Evolutionary conservation across 2,797 vertebrate species (phyloP).

Genomic region (Lutjanus campechanus): DNA sequence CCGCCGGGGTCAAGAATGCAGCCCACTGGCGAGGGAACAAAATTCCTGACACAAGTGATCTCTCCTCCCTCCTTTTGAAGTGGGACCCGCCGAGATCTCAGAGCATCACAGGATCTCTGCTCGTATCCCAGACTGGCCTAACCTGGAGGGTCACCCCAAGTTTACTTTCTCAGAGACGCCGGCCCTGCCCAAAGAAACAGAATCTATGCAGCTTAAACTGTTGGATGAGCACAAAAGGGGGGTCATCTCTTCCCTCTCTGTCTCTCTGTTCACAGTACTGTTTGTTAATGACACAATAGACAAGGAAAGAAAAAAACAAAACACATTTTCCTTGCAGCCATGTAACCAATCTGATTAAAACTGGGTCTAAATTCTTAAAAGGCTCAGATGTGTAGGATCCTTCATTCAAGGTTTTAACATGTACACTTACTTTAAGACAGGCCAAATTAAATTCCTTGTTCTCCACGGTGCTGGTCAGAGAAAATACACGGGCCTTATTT

Average conservation of each 20-base stretch:
- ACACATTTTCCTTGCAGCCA: slow-evolving; percentile 30
- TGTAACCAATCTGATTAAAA: slow-evolving; percentile 62
- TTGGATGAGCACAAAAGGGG: slow-evolving; percentile 79
- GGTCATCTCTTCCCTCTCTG: slow-evolving; percentile 60
- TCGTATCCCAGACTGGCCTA: slow-evolving; percentile 87
- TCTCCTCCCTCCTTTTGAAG: slow-evolving; percentile 84
- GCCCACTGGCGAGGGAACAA: slow-evolving; percentile 80
- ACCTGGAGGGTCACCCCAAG: slow-evolving; percentile 89
- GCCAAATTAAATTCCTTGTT: slow-evolving; percentile 13
- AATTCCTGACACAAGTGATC: slow-evolving; percentile 83
- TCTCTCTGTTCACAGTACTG: slow-evolving; percentile 60
- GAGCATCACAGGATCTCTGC: slow-evolving; percentile 74
- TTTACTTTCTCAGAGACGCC: slow-evolving; percentile 92
- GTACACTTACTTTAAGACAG: slow-evolving; percentile 2
- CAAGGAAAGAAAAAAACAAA: slow-evolving; percentile 51
- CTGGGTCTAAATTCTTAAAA: slow-evolving; percentile 13
- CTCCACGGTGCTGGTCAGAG: not conserved
- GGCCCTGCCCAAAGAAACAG: slow-evolving; percentile 83
- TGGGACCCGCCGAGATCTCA: slow-evolving; percentile 71
- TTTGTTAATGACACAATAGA: slow-evolving; percentile 74
- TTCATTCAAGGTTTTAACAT: slow-evolving; percentile 7
- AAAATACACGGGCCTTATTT: slow-evolving; percentile 1
- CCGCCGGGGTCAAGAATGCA: slow-evolving; percentile 87
- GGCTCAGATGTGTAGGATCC: slow-evolving; percentile 7
- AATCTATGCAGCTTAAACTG: slow-evolving; percentile 89